Evolutionary conservation across 1,140 invertebrate genomes (phyloP), one percentile per base, ranked within the genome.

Genomic region (Leptopilina clavipes): DNA sequence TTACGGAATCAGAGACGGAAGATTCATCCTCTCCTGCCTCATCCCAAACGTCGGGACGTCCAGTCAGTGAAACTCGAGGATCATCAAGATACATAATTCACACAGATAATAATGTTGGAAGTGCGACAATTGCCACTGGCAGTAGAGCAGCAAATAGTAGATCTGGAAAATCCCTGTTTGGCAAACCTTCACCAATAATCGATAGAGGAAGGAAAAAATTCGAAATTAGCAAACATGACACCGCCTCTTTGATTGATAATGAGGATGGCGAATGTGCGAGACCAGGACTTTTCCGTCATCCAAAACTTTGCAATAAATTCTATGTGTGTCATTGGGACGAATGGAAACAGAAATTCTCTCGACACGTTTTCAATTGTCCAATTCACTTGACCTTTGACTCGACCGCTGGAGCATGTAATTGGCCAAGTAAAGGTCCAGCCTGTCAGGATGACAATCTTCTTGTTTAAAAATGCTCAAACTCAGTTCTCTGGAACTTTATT

Each of bases 311-410:
- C 84, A 95, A 96, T 83, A 96, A 96, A 84, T 97, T 96, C 90
- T 97, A 96, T 83, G 93, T 95, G 43, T 97, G 96, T 85, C 93
- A 94, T 84, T 97, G 94, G 94, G 95, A 97, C 83, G 92, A 94
- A 76, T 94, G 93, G 88, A 94, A 96, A 79, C 93, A 95, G 77
- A 93, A 92, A 78, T 97, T 94, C 86, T 95, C 95, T 6, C 91
- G 96, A 6, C 94, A 95, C 81, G 91, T 95, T 1, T 95, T 96
- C 85, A 95, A 95, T 80, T 97, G 96, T 85, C 95, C 96, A 0
- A 92, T 97, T 70, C 94, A 95, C 84, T 89, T 96, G 45, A 95
- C 94, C 22, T 97, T 96, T 81, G 95, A 96, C 85, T 91, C 93
- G 11, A 92, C 88, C 37, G 91, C 95, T 76, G 93, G 94, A 31